Evolutionary conservation across 2,113 vertebrate species (phyloP).

Genomic region (Mellivora capensis): DNA sequence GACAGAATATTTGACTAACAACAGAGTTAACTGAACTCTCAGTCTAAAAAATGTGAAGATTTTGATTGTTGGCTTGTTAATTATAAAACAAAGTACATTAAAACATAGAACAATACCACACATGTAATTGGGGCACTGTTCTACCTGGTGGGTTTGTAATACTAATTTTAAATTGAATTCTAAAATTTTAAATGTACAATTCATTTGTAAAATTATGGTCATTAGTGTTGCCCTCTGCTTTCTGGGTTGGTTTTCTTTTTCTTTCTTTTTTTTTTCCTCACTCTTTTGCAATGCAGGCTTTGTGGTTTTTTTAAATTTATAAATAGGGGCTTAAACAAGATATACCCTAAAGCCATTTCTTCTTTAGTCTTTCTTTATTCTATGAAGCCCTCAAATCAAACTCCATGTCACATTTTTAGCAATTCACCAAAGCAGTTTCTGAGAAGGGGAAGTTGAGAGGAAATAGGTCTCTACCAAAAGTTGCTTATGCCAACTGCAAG

Average conservation of each 20-base stretch:
- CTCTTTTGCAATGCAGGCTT: not conserved
- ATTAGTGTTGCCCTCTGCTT: not conserved
- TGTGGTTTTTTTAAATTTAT: not conserved
- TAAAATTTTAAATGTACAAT: not conserved
- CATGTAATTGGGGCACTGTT: not conserved
- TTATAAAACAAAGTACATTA: not conserved
- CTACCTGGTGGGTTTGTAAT: not conserved
- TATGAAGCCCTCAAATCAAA: constrained; percentile 6
- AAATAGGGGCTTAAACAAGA: not conserved
- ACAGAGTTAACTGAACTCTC: not conserved
- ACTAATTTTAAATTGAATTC: constrained; percentile 29
- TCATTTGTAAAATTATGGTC: not conserved
- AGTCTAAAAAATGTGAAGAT: not conserved
- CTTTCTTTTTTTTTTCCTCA: not conserved
- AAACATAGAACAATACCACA: not conserved
- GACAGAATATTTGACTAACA: not conserved
- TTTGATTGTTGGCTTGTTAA: not conserved
- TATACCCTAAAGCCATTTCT: not conserved
- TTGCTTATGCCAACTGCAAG: not conserved
- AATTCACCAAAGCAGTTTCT: constrained; percentile 16
- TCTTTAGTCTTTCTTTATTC: not conserved
- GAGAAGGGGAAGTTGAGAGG: not conserved
- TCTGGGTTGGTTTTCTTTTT: not conserved
- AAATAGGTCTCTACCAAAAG: not conserved
- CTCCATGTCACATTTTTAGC: not conserved